Evolutionary conservation across 2,113 vertebrate species (phyloP), one percentile per base, ranked within the genome.

Genomic region (Drymodes brunneopygia): DNA sequence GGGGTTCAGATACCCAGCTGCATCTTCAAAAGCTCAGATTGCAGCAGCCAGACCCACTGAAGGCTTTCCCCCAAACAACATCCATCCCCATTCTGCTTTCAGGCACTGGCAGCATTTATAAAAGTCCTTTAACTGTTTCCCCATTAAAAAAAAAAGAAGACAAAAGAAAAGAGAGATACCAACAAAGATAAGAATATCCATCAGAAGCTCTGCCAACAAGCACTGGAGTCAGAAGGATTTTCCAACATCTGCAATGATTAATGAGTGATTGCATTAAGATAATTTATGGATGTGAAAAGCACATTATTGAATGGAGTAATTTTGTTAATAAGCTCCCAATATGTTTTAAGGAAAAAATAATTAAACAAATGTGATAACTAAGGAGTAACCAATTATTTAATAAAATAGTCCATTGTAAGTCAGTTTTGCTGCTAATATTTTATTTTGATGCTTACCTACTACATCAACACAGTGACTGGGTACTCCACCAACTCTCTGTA

Each of bases 171-270:
- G 31, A 57, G 62, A 86, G 84, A 91, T 69, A 75, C 23, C 78
- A 80, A 28, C 74, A 90, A 80, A 93, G 94, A 95, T 92, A 94
- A 97, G 72, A 31, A 44, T 4, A 92, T 51, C 42, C 67, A 97
- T 96, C 92, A 97, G 96, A 96, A 94, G 71, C 44, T 74, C 72
- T 93, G 91, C 95, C 96, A 97, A 45, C 67, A 78, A 78, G 47
- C 9, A 6, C 44, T 88, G 50, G 60, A 92, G 60, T 61, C 95
- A 81, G 35, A 29, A 67, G 79, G 50, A 50, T 57, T 78, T 94
- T 48, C 77, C 74, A 93, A 88, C 93, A 96, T 95, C 95, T 92
- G 96, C 80, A 95, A 35, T 48, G 85, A 62, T 77, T 94, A 88
- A 96, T 27, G 36, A 90, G 48, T 1, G 38, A 90, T 24, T 67